Conservation (phyloP, 1,140 invertebrate species). For the Hycleus phaleratus region DNA sequence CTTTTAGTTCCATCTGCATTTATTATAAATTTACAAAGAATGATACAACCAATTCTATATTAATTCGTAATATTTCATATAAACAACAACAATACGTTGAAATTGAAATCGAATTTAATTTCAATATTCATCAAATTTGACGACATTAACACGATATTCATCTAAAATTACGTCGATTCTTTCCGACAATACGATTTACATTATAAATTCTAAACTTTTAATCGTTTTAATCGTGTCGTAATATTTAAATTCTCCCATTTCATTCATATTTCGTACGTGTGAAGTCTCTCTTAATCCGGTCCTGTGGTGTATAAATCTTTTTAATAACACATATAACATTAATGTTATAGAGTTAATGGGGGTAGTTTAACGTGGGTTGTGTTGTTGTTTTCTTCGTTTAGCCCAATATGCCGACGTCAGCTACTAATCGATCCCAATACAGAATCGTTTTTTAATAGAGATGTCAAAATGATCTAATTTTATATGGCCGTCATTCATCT, state of each 20-base stretch:
- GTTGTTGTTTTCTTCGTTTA: constrained; percentile 7
- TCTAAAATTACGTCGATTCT: too few species aligned
- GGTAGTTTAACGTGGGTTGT: constrained; percentile 6
- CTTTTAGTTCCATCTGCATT: constrained; percentile 1
- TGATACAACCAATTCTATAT: neutral
- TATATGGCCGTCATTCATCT: constrained; percentile 13
- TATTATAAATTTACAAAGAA: constrained; percentile 6
- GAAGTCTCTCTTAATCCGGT: neutral
- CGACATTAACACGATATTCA: too few species aligned
- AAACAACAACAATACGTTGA: too few species aligned
- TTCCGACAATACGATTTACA: too few species aligned
- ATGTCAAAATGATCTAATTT: constrained; percentile 21
- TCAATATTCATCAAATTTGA: too few species aligned
- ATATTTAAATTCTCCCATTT: too few species aligned
- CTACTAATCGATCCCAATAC: constrained; percentile 10
- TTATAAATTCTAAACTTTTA: too few species aligned
- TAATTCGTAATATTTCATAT: neutral
- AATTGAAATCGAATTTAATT: too few species aligned
- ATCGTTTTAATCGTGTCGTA: too few species aligned
- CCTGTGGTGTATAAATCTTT: neutral
- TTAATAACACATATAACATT: constrained; percentile 1
- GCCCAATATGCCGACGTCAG: constrained; percentile 6
- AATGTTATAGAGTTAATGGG: constrained; percentile 15
- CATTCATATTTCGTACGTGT: neutral
- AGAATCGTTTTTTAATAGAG: constrained; percentile 18